Evolutionary conservation across 1,140 invertebrate species (phyloP), one percentile per base, ranked within the genome.

Genomic region (Conopomorpha cramerella): DNA sequence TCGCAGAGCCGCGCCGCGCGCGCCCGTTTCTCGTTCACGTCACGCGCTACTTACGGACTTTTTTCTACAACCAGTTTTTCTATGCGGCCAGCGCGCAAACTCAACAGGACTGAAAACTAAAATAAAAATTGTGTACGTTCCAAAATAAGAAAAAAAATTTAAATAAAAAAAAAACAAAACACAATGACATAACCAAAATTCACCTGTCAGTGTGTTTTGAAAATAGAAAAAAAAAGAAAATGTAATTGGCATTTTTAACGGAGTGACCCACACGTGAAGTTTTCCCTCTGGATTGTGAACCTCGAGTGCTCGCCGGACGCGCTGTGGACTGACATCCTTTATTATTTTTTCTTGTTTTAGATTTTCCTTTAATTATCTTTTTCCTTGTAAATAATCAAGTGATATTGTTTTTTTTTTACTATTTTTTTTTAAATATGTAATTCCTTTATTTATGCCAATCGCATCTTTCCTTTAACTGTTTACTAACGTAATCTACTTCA

Each of bases 191-290:
- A n/a, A n/a, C n/a, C n/a, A n/a, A n/a, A n/a, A n/a, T n/a, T n/a
- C n/a, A n/a, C n/a, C n/a, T n/a, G 16, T 28, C 10, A 15, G 34
- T 18, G 48, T 51, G 47, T 62, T 52, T 50, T 40, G 47, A 53
- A 50, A 58, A 64, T n/a, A n/a, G n/a, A n/a, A n/a, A n/a, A n/a
- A n/a, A n/a, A n/a, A n/a, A n/a, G n/a, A 64, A 56, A 55, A 48
- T 67, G 65, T 68, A 62, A 73, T 71, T 71, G 66, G 68, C 66
- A 71, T 73, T 60, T 56, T 55, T 59, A 61, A 64, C 10, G 19
- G 19, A 66, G 68, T 73, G 68, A 62, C 60, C 65, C n/a, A n/a
- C n/a, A n/a, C 60, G 68, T 70, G 68, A 55, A 40, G n/a, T n/a
- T n/a, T n/a, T 70, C 65, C 54, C 41, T 56, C 56, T 66, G 58